These are phyloP conservation scores for Bolborhynchus lineola DNA, from an alignment of 2,113 vertebrate species.

Conservation along the genomic window DNA sequence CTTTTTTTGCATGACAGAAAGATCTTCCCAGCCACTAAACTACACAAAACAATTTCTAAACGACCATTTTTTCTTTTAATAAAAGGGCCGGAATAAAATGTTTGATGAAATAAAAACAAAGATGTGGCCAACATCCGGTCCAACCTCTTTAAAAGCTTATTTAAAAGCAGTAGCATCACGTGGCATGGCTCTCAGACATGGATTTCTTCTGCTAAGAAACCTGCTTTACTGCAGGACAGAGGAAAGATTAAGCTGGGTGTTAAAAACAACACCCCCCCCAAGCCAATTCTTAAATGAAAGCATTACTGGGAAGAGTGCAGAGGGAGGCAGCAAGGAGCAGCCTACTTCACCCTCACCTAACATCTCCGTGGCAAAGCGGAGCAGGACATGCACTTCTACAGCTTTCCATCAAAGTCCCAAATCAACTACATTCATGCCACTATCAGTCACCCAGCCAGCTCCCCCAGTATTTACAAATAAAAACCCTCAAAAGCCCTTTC, in stretches of 20 bases:
- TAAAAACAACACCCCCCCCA: background rate
- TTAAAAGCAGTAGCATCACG: conserved; percentile 43
- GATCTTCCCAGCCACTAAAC: conserved; percentile 13
- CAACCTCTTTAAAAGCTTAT: conserved; percentile 64
- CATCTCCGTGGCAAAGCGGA: background rate
- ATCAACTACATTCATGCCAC: background rate
- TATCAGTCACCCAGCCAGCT: background rate
- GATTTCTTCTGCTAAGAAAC: conserved; percentile 35
- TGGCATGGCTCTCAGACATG: conserved; percentile 38
- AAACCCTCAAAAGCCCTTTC: background rate
- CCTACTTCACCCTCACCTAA: background rate
- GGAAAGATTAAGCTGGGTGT: background rate
- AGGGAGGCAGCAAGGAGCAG: background rate
- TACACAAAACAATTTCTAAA: conserved; percentile 31
- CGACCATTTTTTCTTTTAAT: conserved; percentile 44
- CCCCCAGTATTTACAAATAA: background rate
- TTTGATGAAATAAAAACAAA: conserved; percentile 39
- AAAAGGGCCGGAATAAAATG: conserved; percentile 1
- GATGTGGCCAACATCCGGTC: conserved; percentile 67
- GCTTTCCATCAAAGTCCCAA: background rate
- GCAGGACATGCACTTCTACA: background rate
- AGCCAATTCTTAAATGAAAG: background rate
- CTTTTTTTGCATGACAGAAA: background rate
- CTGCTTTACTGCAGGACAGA: conserved; percentile 12
- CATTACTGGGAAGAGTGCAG: background rate